Conservation (phyloP, 1,140 invertebrate genomes). For the Lucilia sericata region DNA sequence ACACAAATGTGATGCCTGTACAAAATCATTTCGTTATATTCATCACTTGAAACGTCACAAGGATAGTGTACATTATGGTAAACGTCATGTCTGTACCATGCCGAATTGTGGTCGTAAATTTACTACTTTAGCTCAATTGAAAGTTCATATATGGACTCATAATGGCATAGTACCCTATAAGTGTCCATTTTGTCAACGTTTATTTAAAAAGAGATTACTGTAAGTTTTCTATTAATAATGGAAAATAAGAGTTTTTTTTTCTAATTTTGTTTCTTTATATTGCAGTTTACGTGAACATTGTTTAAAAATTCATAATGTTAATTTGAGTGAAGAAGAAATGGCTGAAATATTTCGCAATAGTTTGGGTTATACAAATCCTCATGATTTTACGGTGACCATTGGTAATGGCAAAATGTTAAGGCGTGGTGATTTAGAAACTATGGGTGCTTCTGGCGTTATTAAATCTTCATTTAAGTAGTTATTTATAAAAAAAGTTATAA, state of each 20-base stretch:
- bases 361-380: constrained; percentile 43
- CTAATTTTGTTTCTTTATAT: constrained; percentile 3
- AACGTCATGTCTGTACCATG: constrained; percentile 50
- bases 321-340: constrained; percentile 52
- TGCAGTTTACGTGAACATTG: constrained; percentile 54
- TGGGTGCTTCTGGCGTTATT: constrained; percentile 24
- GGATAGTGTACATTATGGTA: constrained; percentile 53
- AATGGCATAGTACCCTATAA: constrained; percentile 48
- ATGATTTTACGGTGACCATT: constrained; percentile 46
- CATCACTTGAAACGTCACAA: constrained; percentile 61
- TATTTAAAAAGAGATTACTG: constrained; percentile 54
- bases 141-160: constrained; percentile 52
- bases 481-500: too few species aligned
- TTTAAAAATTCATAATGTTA: constrained; percentile 51
- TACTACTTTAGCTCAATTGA: constrained; percentile 48
- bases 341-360: constrained; percentile 45
- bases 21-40: constrained; percentile 57
- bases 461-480: not conserved
- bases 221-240: too few species aligned
- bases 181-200: constrained; percentile 55
- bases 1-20: constrained; percentile 53
- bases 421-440: constrained; percentile 36
- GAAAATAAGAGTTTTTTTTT: too few species aligned
- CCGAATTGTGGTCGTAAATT: constrained; percentile 52
- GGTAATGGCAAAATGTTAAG: constrained; percentile 44